phyloP scores from a whole-genome alignment of 2,888 invertebrate species.

The Tenthredo livida region DNA sequence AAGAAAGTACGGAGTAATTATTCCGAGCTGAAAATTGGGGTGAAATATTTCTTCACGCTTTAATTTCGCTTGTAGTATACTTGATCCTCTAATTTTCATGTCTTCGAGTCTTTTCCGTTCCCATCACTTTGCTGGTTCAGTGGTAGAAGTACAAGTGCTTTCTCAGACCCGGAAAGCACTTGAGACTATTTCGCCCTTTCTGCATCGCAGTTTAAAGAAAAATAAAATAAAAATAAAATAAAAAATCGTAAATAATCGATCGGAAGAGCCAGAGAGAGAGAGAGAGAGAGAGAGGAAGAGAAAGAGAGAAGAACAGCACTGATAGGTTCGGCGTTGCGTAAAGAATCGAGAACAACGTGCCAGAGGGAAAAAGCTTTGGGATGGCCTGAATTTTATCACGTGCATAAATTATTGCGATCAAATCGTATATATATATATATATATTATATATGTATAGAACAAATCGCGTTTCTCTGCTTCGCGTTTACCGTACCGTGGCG shows the following conservation, averaged over 20 bases:
- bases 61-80: neutral
- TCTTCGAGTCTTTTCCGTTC: neutral
- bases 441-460: neutral
- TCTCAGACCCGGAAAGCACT: neutral
- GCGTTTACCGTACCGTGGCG: neutral
- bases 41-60: neutral
- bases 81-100: neutral
- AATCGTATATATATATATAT: constrained; percentile 16
- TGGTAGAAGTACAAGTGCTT: neutral
- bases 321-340: constrained; percentile 54
- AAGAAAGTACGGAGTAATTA: neutral
- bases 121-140: neutral
- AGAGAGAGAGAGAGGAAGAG: neutral
- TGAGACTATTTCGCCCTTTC: neutral
- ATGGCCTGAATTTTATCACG: constrained; percentile 52
- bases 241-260: constrained; percentile 44
- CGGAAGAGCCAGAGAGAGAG: neutral
- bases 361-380: constrained; percentile 27
- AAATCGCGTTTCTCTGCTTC: neutral
- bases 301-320: constrained; percentile 37
- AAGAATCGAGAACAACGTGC: constrained; percentile 8
- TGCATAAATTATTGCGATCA: constrained; percentile 53
- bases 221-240: neutral
- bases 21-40: neutral
- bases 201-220: neutral